Evolutionary conservation across 2,113 vertebrate species (phyloP).

Genomic region (Anhinga anhinga): DNA sequence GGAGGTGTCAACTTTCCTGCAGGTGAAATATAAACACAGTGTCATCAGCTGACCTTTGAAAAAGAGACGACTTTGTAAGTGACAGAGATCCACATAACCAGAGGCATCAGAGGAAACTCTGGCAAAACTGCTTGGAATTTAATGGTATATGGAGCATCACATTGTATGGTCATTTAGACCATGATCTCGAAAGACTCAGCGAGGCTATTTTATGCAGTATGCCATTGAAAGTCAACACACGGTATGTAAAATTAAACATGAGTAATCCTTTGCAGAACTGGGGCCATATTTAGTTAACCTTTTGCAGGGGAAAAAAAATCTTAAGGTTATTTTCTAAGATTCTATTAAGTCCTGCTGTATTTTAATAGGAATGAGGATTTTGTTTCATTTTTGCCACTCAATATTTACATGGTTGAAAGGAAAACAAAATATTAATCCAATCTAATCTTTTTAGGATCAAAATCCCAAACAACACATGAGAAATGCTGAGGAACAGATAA

Average conservation of each 20-base stretch:
- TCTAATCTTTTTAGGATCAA: slow-evolving; percentile 42
- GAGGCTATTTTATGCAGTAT: background rate
- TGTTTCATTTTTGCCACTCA: slow-evolving; percentile 48
- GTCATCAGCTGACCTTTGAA: background rate
- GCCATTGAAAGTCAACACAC: background rate
- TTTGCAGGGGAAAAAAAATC: background rate
- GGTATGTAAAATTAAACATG: slow-evolving; percentile 42
- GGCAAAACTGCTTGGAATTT: background rate
- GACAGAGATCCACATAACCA: background rate
- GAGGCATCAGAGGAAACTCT: background rate
- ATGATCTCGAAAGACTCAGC: fast-evolving
- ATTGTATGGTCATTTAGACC: background rate
- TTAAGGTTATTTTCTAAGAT: slow-evolving; percentile 41
- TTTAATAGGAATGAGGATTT: slow-evolving; percentile 40
- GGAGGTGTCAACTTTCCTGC: background rate
- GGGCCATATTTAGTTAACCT: slow-evolving; percentile 61
- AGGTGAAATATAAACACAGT: background rate
- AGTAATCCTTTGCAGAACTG: slow-evolving; percentile 49
- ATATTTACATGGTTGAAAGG: slow-evolving; percentile 50
- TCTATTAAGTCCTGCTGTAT: slow-evolving; percentile 37
- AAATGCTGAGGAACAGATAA: slow-evolving; percentile 34
- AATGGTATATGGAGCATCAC: background rate
- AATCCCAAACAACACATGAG: slow-evolving; percentile 29
- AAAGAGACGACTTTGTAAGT: background rate
- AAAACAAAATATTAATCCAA: slow-evolving; percentile 63